Conservation (phyloP, 1,140 invertebrate genomes). For the Leucophenga varia region DNA sequence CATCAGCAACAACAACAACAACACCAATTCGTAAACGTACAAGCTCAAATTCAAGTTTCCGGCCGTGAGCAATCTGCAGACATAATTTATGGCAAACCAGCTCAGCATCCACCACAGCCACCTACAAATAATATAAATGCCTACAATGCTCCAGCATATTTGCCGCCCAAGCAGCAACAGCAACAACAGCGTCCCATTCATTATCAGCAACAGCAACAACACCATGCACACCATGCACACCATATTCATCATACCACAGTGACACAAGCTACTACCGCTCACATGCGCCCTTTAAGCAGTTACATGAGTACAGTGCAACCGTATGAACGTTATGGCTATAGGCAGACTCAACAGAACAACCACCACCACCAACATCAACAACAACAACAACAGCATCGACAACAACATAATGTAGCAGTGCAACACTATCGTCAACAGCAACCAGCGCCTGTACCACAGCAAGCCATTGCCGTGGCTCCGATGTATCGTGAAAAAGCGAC, state of each 20-base stretch:
- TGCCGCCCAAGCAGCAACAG: slow-evolving; percentile 1
- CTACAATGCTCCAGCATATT: no score
- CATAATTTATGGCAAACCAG: not conserved
- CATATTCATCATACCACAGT: not conserved
- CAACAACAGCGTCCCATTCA: no score
- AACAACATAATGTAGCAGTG: slow-evolving; percentile 13
- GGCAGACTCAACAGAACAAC: slow-evolving; percentile 15
- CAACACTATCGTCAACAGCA: slow-evolving; percentile 17
- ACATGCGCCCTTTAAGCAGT: no score
- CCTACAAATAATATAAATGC: not conserved
- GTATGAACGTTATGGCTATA: slow-evolving; percentile 34
- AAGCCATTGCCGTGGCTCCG: slow-evolving; percentile 33
- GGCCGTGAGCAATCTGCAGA: not conserved
- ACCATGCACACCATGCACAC: slow-evolving; percentile 29
- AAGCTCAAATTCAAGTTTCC: not conserved
- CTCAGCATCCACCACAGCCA: not conserved
- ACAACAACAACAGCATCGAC: not conserved
- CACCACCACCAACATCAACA: slow-evolving; percentile 15
- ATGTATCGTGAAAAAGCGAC: slow-evolving; percentile 46
- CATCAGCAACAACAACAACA: not conserved
- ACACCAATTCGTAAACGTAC: not conserved
- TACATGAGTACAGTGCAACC: slow-evolving; percentile 47
- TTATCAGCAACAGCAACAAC: slow-evolving; percentile 19
- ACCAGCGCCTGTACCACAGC: slow-evolving; percentile 6
- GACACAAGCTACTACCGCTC: no score